A percentile compares a stretch with the other conserved stretches of the same genome.
Evolutionary conservation across 1,140 invertebrate genomes (phyloP).

Genomic region (Aphis craccivora): DNA sequence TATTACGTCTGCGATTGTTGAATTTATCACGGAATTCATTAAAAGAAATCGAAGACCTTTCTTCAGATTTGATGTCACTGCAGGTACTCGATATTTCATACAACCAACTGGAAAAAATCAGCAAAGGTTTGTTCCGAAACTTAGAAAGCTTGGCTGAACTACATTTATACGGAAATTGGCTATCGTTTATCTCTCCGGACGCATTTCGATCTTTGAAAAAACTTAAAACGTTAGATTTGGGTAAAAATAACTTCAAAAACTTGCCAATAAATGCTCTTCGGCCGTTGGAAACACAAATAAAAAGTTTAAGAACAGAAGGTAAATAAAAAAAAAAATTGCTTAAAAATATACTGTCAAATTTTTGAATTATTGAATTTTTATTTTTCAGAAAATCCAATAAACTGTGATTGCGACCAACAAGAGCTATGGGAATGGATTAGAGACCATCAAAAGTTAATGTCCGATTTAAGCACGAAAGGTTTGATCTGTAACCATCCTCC

Average conservation of each 20-base stretch:
- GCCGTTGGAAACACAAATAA: constrained; percentile 81
- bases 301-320: constrained; percentile 80
- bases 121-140: constrained; percentile 78
- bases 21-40: constrained; percentile 86
- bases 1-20: constrained; percentile 74
- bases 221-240: constrained; percentile 80
- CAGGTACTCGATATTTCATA: constrained; percentile 82
- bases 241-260: constrained; percentile 83
- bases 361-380: not conserved
- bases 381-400: constrained; percentile 79
- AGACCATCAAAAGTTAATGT: constrained; percentile 77
- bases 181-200: constrained; percentile 78
- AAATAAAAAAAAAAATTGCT: constrained; percentile 61
- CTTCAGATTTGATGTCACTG: constrained; percentile 76
- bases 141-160: constrained; percentile 78
- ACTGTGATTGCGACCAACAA: constrained; percentile 83
- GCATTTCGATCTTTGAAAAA: constrained; percentile 82
- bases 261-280: constrained; percentile 79
- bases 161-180: constrained; percentile 82
- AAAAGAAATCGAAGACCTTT: constrained; percentile 84
- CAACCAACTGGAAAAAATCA: constrained; percentile 82
- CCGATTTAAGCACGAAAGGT: constrained; percentile 65
- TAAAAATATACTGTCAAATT: not conserved
- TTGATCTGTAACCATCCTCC: constrained; percentile 81
- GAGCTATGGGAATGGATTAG: constrained; percentile 88